Percentiles rank a stretch among this genome's conserved stretches.
These are phyloP conservation scores for Erythrocebus patas DNA, from an alignment of 2,113 vertebrate species.

Conservation along the genomic window DNA sequence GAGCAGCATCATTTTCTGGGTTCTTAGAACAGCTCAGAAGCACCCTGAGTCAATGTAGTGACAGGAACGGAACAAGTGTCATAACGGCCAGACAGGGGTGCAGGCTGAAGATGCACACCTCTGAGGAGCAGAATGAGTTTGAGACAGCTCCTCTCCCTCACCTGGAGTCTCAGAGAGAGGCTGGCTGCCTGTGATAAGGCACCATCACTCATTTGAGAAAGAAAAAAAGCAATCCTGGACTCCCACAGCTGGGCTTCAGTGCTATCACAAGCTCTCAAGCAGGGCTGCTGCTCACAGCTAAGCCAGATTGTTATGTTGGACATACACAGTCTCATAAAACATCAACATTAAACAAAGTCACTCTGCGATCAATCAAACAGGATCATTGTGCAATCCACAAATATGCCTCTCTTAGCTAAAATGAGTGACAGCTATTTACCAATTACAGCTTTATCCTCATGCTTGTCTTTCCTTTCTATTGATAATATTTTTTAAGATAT, in stretches of 20 bases:
- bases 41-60: not conserved
- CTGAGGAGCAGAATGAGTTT: not conserved
- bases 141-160: not conserved
- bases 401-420: not conserved
- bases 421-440: not conserved
- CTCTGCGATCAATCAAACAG: not conserved
- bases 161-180: not conserved
- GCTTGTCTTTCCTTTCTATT: not conserved
- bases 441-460: not conserved
- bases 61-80: not conserved
- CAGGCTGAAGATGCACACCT: too few species aligned
- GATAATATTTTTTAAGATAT: not conserved
- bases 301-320: not conserved
- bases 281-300: not conserved
- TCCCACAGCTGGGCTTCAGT: not conserved
- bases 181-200: not conserved
- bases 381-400: not conserved
- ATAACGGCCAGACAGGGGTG: not conserved
- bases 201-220: not conserved
- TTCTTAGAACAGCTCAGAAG: not conserved
- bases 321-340: not conserved
- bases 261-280: not conserved
- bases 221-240: not conserved
- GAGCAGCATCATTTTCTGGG: not conserved
- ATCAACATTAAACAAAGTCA: not conserved